phyloP scores from a whole-genome alignment of 2,888 invertebrate genomes.

The Hemithea aestivaria region DNA sequence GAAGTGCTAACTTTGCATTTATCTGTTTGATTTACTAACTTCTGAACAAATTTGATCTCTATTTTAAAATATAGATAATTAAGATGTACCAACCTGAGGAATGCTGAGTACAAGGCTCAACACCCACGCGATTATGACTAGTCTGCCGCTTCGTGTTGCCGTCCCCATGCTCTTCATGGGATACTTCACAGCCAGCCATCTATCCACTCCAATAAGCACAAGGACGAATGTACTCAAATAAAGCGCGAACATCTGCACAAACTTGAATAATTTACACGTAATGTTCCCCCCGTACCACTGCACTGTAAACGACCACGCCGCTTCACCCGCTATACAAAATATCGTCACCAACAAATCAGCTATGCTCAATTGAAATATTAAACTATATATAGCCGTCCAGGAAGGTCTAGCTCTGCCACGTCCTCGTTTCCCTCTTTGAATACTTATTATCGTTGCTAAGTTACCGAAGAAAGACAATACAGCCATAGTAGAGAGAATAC shows the following conservation, averaged over 20 bases:
- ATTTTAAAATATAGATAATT: no score
- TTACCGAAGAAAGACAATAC: constrained; percentile 86
- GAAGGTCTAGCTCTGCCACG: constrained; percentile 79
- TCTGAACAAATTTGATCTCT: no score
- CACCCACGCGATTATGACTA: constrained; percentile 85
- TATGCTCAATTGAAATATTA: constrained; percentile 89
- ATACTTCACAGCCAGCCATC: constrained; percentile 89
- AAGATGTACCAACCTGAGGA: constrained; percentile 90
- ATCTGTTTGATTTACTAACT: constrained; percentile 8
- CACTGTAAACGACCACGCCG: constrained; percentile 88
- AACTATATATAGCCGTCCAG: constrained; percentile 85
- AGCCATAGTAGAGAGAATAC: constrained; percentile 84
- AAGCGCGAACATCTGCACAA: constrained; percentile 88
- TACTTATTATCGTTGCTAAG: constrained; percentile 86
- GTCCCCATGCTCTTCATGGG: constrained; percentile 86
- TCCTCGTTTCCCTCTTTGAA: constrained; percentile 81
- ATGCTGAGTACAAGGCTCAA: constrained; percentile 86
- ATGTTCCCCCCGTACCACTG: constrained; percentile 89
- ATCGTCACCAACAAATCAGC: constrained; percentile 90
- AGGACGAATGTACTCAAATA: constrained; percentile 90
- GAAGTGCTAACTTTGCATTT: constrained; percentile 19
- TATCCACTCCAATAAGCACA: constrained; percentile 89
- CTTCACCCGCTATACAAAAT: constrained; percentile 89
- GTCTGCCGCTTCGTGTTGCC: constrained; percentile 82
- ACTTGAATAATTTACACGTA: constrained; percentile 89